Percentiles rank a stretch among this genome's conserved stretches.
Conservation (phyloP, 2,797 vertebrate species). For the Danio tinwini region DNA sequence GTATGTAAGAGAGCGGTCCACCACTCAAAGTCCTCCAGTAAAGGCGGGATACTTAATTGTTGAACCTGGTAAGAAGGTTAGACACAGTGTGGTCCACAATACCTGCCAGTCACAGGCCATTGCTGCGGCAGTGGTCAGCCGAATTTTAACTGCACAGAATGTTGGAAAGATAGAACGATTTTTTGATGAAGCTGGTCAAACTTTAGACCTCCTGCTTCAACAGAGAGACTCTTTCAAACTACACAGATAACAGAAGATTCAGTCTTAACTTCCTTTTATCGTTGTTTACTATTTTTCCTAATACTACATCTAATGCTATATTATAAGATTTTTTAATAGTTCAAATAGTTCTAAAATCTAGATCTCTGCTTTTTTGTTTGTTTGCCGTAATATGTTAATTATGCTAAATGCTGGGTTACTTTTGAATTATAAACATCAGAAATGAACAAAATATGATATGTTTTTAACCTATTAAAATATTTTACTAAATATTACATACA, state of each 20-base stretch:
- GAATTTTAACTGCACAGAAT: constrained; percentile 57
- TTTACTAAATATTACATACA: background rate
- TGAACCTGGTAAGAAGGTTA: constrained; percentile 60
- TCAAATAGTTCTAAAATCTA: too few relatives aligned
- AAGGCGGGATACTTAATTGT: constrained; percentile 59
- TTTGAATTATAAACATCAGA: background rate
- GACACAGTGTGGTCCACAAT: constrained; percentile 60
- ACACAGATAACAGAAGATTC: constrained; percentile 26
- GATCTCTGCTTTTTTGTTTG: background rate
- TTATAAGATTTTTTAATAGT: background rate
- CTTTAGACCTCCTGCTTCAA: constrained; percentile 50
- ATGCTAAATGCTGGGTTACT: background rate
- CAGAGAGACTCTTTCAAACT: constrained; percentile 59
- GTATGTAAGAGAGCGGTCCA: constrained; percentile 54
- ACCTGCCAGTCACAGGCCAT: constrained; percentile 59
- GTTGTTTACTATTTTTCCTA: background rate
- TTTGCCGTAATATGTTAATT: background rate
- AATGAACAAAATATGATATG: background rate
- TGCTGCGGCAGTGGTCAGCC: constrained; percentile 35
- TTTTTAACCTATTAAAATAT: background rate
- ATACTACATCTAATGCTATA: background rate
- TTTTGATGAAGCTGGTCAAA: constrained; percentile 56
- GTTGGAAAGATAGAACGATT: constrained; percentile 52
- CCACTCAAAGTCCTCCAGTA: constrained; percentile 26
- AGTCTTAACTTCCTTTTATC: background rate